phyloP scores from a whole-genome alignment of 2,113 vertebrate genomes.

The Cygnus atratus region DNA sequence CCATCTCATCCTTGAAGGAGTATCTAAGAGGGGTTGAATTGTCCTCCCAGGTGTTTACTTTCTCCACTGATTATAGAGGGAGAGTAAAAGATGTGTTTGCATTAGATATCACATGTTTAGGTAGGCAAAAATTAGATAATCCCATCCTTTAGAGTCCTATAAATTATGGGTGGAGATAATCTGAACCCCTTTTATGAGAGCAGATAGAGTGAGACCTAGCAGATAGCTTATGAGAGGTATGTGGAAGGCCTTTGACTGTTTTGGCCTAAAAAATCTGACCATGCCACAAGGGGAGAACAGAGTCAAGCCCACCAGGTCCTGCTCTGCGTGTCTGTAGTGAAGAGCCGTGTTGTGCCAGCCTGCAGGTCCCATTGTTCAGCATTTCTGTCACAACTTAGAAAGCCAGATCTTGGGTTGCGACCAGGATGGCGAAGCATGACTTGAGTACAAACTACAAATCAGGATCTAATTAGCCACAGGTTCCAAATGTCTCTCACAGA shows the following conservation, averaged over 20 bases:
- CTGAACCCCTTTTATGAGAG: neutral
- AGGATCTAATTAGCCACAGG: neutral
- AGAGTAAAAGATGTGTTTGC: neutral
- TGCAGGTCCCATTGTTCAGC: neutral
- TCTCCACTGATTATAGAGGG: neutral
- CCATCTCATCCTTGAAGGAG: neutral
- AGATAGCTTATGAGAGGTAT: fast-evolving
- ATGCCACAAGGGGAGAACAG: neutral
- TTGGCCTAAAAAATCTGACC: neutral
- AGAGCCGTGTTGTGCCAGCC: neutral
- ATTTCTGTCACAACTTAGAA: neutral
- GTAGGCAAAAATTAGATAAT: neutral
- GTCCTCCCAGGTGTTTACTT: neutral
- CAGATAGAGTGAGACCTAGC: neutral
- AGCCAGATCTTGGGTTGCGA: neutral
- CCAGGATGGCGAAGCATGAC: neutral
- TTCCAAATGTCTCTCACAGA: neutral
- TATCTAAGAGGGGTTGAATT: neutral
- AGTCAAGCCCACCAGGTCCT: neutral
- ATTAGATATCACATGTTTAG: neutral
- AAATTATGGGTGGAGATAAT: neutral
- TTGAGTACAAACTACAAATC: neutral
- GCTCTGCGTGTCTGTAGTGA: fast-evolving
- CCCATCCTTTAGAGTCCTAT: neutral
- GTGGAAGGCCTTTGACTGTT: neutral